Conservation (phyloP, 2,888 invertebrate genomes). For the Agonopterix heracliana region DNA sequence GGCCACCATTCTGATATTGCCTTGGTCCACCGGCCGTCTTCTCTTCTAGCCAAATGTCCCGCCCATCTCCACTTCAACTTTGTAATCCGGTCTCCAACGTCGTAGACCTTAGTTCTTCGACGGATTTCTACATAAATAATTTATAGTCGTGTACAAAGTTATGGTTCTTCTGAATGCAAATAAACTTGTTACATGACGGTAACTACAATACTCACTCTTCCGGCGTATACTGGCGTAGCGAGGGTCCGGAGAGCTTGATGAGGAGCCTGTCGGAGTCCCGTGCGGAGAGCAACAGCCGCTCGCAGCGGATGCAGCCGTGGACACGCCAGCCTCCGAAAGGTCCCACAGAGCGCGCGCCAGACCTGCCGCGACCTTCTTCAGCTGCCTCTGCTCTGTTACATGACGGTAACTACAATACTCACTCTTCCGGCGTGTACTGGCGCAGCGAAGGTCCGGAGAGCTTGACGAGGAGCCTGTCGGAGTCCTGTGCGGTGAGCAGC, state of each 20-base stretch:
- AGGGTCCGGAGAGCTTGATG: slow-evolving; percentile 90
- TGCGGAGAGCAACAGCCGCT: slow-evolving; percentile 86
- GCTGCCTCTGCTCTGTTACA: slow-evolving; percentile 56
- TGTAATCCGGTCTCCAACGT: too few species aligned
- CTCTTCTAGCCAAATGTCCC: too few species aligned
- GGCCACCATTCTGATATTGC: too few species aligned
- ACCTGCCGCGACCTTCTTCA: slow-evolving; percentile 88
- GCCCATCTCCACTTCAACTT: too few species aligned
- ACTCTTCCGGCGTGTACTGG: slow-evolving; percentile 75
- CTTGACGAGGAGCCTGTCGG: slow-evolving; percentile 82
- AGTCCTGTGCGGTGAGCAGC: slow-evolving; percentile 84
- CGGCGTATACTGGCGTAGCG: slow-evolving; percentile 70
- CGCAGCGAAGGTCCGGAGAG: slow-evolving; percentile 89
- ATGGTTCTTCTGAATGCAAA: too few species aligned
- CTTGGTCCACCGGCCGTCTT: too few species aligned
- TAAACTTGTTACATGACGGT: too few species aligned
- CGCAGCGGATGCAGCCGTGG: slow-evolving; percentile 90
- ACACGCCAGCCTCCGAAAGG: slow-evolving; percentile 87
- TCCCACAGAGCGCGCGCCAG: slow-evolving; percentile 92
- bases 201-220: slow-evolving; percentile 84
- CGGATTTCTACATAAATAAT: too few species aligned
- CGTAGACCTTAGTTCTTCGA: too few species aligned
- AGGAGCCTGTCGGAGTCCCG: slow-evolving; percentile 80
- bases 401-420: too few species aligned
- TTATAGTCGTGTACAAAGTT: too few species aligned